Conservation (phyloP, 2,888 invertebrate species). For the Chironomus tentans region DNA sequence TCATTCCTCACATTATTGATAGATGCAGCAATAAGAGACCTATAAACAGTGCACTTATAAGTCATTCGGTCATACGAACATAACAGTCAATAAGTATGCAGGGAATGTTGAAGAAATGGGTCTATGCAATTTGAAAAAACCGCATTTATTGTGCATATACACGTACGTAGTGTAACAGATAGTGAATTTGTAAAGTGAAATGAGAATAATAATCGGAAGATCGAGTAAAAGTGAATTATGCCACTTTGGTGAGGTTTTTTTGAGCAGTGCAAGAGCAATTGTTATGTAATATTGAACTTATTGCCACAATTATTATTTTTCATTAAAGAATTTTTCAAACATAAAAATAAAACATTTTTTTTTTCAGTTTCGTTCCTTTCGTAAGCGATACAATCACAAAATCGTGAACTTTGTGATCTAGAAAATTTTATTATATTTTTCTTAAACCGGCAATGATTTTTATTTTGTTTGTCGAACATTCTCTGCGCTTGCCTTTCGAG, state of each 20-base stretch:
- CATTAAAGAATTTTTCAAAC: background rate
- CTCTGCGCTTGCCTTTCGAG: background rate
- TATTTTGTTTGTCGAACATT: background rate
- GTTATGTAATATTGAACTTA: background rate
- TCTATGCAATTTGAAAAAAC: no score
- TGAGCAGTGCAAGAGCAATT: background rate
- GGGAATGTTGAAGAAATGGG: background rate
- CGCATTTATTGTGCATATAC: no score
- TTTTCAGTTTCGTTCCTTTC: no score
- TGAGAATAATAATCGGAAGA: background rate
- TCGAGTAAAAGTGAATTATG: slow-evolving; percentile 19
- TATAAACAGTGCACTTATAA: background rate
- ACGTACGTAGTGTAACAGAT: background rate
- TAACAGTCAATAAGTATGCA: no score
- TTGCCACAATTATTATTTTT: background rate
- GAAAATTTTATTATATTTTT: background rate
- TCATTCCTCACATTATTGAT: background rate
- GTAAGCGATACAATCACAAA: slow-evolving; percentile 12
- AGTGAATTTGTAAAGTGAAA: background rate
- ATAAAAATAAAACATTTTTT: background rate
- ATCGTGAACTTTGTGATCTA: slow-evolving; percentile 25
- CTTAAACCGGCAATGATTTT: background rate
- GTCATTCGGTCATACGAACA: background rate
- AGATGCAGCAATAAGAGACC: background rate
- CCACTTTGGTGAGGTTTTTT: background rate